phyloP scores from a whole-genome alignment of 2,797 vertebrate genomes.

The Delichon dasypus region DNA sequence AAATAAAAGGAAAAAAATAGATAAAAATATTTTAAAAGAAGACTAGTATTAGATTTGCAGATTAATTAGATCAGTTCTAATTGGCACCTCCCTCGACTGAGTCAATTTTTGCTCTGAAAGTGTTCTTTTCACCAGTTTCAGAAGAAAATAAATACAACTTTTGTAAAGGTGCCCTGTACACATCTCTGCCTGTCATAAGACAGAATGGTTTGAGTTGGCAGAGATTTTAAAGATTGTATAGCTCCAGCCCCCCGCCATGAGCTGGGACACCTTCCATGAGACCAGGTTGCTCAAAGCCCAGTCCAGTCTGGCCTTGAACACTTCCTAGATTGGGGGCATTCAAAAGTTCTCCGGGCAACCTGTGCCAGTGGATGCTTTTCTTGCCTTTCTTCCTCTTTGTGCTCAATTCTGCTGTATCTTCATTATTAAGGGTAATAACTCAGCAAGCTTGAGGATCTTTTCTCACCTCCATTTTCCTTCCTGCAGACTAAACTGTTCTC shows the following conservation, averaged over 20 bases:
- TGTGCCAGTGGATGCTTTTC: background rate
- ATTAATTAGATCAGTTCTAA: background rate
- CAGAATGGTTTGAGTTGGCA: background rate
- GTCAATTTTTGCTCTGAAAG: background rate
- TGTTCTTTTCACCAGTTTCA: background rate
- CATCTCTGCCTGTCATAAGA: background rate
- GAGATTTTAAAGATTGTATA: background rate
- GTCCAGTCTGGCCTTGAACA: background rate
- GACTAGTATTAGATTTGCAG: background rate
- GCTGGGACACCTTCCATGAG: background rate
- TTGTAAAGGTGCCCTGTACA: background rate
- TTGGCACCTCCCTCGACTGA: background rate
- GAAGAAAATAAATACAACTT: background rate
- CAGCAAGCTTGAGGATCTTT: background rate
- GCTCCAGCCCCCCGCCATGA: rapidly evolving
- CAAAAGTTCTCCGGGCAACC: background rate
- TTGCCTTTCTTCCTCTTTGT: background rate
- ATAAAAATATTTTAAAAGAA: background rate
- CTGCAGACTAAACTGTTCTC: background rate
- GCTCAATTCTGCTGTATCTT: background rate
- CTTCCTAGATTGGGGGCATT: background rate
- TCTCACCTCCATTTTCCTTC: background rate
- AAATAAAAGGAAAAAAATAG: background rate
- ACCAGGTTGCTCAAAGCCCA: background rate
- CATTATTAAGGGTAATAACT: background rate